phyloP scores from a whole-genome alignment of 2,888 invertebrate genomes.

The Serrognathus titanus region DNA sequence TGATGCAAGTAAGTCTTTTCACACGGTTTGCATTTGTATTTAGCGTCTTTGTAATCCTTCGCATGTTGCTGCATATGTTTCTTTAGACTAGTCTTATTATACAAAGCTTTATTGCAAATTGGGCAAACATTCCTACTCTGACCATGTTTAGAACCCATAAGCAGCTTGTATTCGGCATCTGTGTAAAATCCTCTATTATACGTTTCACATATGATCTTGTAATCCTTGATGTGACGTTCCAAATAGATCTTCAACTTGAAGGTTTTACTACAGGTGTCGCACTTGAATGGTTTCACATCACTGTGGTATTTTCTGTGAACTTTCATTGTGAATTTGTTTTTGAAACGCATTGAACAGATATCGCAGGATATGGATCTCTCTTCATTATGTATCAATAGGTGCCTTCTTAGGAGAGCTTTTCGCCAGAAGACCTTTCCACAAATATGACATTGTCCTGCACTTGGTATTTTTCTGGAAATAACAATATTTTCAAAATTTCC shows the following conservation, averaged over 20 bases:
- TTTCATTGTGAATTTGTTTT: background rate
- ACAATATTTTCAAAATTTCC: too few relatives aligned
- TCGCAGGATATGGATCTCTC: background rate
- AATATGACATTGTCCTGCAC: background rate
- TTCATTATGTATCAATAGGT: background rate
- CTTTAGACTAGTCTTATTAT: too few relatives aligned
- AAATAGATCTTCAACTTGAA: slow-evolving; percentile 42
- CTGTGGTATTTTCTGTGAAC: slow-evolving; percentile 11
- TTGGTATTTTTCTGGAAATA: background rate
- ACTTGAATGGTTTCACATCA: slow-evolving; percentile 20
- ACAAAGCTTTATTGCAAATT: too few relatives aligned
- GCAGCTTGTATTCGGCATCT: too few relatives aligned
- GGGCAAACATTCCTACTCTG: too few relatives aligned
- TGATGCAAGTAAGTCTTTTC: too few relatives aligned
- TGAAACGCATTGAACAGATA: background rate
- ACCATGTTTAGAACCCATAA: too few relatives aligned
- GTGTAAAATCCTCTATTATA: too few relatives aligned
- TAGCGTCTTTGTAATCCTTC: too few relatives aligned
- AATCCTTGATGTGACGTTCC: slow-evolving; percentile 36
- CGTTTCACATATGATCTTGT: too few relatives aligned
- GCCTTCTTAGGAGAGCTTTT: background rate
- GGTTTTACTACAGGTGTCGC: background rate
- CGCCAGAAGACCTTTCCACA: background rate
- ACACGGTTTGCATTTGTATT: too few relatives aligned
- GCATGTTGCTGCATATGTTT: too few relatives aligned